A percentile compares a stretch with the other conserved stretches of the same genome.
phyloP scores from a whole-genome alignment of 1,140 invertebrate species.

The Coboldia fuscipes region DNA sequence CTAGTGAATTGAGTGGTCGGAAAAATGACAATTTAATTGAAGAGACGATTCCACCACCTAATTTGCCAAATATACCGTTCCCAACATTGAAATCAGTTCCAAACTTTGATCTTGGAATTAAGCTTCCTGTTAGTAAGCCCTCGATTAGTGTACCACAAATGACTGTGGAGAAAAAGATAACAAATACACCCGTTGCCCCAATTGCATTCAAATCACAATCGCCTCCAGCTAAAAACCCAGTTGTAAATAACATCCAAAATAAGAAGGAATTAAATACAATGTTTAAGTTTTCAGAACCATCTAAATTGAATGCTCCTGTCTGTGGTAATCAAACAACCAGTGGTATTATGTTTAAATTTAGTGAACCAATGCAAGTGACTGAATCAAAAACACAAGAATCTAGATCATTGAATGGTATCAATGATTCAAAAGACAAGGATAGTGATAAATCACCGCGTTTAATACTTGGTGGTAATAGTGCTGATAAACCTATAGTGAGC shows the following conservation, averaged over 20 bases:
- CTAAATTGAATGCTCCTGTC: background rate
- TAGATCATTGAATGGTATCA: background rate
- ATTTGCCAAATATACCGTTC: constrained; percentile 32
- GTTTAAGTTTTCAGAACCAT: background rate
- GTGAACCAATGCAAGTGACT: constrained; percentile 22
- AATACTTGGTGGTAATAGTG: background rate
- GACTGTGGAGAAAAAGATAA: background rate
- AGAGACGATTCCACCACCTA: constrained; percentile 23
- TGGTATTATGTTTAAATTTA: constrained; percentile 30
- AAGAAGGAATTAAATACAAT: background rate
- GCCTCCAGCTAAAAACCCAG: background rate
- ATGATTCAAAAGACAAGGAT: background rate
- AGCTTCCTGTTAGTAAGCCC: constrained; percentile 13
- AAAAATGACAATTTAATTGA: constrained; percentile 19
- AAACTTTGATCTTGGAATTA: constrained; percentile 29
- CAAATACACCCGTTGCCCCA: background rate
- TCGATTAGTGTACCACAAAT: background rate
- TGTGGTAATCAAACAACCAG: constrained; percentile 13
- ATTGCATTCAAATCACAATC: background rate
- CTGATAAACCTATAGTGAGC: background rate
- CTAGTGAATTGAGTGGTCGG: constrained; percentile 9
- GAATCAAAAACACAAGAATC: constrained; percentile 6
- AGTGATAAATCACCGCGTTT: background rate
- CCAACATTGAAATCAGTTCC: constrained; percentile 34
- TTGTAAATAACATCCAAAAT: background rate